phyloP scores from a whole-genome alignment of 1,140 invertebrate genomes.

The Pogonus chalceus region DNA sequence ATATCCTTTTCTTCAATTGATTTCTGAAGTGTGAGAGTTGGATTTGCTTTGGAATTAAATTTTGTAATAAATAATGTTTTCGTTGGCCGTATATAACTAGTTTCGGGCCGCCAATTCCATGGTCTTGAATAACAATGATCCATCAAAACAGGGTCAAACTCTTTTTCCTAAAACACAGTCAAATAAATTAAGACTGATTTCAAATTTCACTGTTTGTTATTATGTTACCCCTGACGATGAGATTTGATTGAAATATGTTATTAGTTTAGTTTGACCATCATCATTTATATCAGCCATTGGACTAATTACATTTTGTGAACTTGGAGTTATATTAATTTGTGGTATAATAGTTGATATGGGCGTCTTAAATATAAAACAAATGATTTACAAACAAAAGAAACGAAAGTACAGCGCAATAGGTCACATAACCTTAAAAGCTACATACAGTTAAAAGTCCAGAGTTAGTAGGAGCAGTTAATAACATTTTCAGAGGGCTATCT shows the following conservation, averaged over 20 bases:
- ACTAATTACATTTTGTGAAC: slow-evolving; percentile 10
- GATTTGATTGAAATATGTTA: slow-evolving; percentile 31
- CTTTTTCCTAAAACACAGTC: background rate
- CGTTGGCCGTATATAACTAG: slow-evolving; percentile 50
- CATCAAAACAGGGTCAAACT: slow-evolving; percentile 22
- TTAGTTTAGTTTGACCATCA: slow-evolving; percentile 33
- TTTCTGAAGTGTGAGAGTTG: slow-evolving; percentile 14
- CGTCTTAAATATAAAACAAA: background rate
- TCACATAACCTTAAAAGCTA: background rate
- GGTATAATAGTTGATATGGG: background rate
- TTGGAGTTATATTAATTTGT: background rate
- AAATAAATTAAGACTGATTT: background rate
- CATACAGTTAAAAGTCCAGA: background rate
- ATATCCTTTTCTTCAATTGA: slow-evolving; percentile 30
- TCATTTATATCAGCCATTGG: slow-evolving; percentile 28
- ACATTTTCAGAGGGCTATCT: background rate
- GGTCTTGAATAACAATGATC: slow-evolving; percentile 62
- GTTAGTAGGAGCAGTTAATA: background rate
- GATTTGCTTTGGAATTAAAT: slow-evolving; percentile 21
- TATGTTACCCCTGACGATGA: slow-evolving; percentile 22
- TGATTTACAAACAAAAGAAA: too few species aligned
- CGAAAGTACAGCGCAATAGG: too few species aligned
- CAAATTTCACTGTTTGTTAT: background rate
- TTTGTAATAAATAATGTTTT: slow-evolving; percentile 41
- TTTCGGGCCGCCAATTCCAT: slow-evolving; percentile 59